Evolutionary conservation across 2,797 vertebrate species (phyloP).

Genomic region (Amazona finschi): DNA sequence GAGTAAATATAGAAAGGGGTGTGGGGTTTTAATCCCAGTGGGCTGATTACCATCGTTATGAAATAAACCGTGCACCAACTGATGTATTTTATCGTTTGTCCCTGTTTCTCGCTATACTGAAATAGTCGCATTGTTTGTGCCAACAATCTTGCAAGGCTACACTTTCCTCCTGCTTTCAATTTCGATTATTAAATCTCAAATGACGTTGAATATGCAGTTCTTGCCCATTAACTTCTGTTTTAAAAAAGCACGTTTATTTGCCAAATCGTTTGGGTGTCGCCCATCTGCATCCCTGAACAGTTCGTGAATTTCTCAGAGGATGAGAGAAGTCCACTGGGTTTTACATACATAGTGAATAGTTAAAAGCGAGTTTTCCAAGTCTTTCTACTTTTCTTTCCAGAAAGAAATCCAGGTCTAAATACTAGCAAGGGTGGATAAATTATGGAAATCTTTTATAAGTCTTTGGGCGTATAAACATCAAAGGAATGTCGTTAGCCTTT

Average conservation of each 20-base stretch:
- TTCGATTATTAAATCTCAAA: conserved; percentile 12
- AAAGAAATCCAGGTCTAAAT: conserved; percentile 72
- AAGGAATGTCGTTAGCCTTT: conserved; percentile 66
- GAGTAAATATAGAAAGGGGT: conserved; percentile 5
- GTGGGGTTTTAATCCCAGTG: conserved; percentile 9
- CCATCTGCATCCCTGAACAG: conserved; percentile 12
- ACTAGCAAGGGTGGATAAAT: conserved; percentile 66
- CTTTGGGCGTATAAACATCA: conserved; percentile 72
- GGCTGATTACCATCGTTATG: conserved; percentile 56
- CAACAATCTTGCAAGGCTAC: background rate
- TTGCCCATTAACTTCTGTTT: conserved; percentile 14
- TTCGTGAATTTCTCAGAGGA: conserved; percentile 30
- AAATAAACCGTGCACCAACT: conserved; percentile 38
- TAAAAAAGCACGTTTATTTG: background rate
- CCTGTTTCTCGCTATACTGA: background rate
- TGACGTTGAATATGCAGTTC: background rate
- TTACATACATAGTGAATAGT: conserved; percentile 59
- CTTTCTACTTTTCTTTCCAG: conserved; percentile 66
- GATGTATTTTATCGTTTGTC: conserved; percentile 8
- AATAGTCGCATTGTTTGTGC: background rate
- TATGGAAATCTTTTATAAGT: conserved; percentile 75
- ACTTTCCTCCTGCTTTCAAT: background rate
- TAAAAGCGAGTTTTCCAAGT: conserved; percentile 67
- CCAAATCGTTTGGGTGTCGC: background rate
- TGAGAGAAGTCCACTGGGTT: conserved; percentile 48